phyloP scores from a whole-genome alignment of 2,113 vertebrate species.

The Rhinogobius similis region DNA sequence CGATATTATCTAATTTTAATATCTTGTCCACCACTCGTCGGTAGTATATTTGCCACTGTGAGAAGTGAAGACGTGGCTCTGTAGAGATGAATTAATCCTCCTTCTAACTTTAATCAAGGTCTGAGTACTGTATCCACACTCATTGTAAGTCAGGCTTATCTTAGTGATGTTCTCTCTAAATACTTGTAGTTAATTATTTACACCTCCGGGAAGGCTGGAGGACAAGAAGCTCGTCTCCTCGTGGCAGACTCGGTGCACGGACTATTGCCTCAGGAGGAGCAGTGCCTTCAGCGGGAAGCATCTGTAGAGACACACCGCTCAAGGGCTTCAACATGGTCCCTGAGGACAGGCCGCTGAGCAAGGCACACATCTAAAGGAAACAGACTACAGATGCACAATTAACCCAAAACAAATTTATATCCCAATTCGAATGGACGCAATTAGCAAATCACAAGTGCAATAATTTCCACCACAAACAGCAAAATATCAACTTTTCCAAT shows the following conservation, averaged over 20 bases:
- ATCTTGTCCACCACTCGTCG: too few relatives aligned
- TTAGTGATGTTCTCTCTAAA: neutral
- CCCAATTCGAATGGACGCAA: too few relatives aligned
- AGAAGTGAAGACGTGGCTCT: too few relatives aligned
- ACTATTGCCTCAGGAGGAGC: conserved; percentile 27
- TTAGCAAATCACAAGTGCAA: too few relatives aligned
- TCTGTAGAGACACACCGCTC: conserved; percentile 38
- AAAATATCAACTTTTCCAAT: too few relatives aligned
- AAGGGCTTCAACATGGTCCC: conserved; percentile 34
- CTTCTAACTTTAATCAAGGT: neutral
- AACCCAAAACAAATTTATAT: too few relatives aligned
- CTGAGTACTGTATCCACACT: neutral
- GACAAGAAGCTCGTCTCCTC: neutral
- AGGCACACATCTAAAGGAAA: conserved; percentile 41
- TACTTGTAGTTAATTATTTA: neutral
- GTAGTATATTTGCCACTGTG: too few relatives aligned
- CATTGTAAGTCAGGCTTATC: neutral
- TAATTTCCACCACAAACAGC: too few relatives aligned
- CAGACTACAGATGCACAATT: too few relatives aligned
- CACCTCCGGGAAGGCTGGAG: neutral
- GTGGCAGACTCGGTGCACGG: neutral
- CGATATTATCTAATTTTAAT: too few relatives aligned
- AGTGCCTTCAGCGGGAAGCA: conserved; percentile 20
- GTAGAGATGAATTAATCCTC: too few relatives aligned
- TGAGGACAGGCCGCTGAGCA: conserved; percentile 18